These are phyloP conservation scores for Galeopsomyia nigrocyanea DNA, from an alignment of 2,888 invertebrate species.

Conservation along the genomic window DNA sequence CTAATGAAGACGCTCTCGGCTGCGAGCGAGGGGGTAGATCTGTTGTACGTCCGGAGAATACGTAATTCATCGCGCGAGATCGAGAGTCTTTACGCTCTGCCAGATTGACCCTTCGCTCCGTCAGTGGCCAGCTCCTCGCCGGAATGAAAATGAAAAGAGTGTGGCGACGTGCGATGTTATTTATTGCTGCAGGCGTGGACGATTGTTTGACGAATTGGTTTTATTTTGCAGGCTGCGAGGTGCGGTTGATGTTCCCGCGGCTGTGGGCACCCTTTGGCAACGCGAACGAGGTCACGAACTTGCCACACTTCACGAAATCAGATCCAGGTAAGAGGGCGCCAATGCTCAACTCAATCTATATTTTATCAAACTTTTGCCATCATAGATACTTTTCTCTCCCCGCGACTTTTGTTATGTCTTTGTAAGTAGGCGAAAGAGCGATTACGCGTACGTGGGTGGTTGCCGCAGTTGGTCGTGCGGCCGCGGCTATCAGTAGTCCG, in stretches of 20 bases:
- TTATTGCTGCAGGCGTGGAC: too few species aligned
- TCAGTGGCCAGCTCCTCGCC: background rate
- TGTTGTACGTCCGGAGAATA: constrained; percentile 64
- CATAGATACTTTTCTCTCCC: constrained; percentile 23
- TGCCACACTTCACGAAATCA: constrained; percentile 63
- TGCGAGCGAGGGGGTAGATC: constrained; percentile 67
- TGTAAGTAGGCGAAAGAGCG: too few species aligned
- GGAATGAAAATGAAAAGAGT: constrained; percentile 13
- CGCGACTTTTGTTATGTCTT: background rate
- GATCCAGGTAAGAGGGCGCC: constrained; percentile 60
- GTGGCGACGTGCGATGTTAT: too few species aligned
- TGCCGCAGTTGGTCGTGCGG: too few species aligned
- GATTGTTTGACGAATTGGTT: constrained; percentile 3
- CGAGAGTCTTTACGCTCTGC: constrained; percentile 6
- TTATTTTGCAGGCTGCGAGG: constrained; percentile 64
- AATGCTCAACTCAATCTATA: background rate
- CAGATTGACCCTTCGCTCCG: constrained; percentile 39
- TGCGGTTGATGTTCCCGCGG: constrained; percentile 66
- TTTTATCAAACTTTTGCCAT: constrained; percentile 36
- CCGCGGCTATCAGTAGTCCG: too few species aligned
- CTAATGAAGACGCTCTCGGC: constrained; percentile 68
- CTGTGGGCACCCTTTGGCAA: constrained; percentile 66
- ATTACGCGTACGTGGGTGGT: too few species aligned
- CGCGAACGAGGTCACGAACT: constrained; percentile 60
- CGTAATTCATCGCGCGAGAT: constrained; percentile 58